Evolutionary conservation across 2,888 invertebrate genomes (phyloP).

Genomic region (Eupithecia pulchellata): DNA sequence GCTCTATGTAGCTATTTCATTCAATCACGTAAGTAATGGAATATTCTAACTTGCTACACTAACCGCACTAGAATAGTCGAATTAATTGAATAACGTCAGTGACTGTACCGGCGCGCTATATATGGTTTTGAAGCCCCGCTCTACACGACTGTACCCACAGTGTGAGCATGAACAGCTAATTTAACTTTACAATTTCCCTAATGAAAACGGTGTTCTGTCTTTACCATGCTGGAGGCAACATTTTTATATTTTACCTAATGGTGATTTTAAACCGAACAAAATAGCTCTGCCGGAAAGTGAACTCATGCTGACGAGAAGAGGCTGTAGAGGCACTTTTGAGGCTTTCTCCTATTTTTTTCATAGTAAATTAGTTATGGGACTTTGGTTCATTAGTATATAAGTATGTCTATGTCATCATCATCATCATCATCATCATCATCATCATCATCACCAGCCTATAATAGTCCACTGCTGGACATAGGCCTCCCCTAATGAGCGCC

Average conservation of each 20-base stretch:
- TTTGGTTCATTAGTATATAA: too few species aligned
- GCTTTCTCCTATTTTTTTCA: too few species aligned
- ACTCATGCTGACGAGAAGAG: too few species aligned
- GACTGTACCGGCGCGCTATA: background rate
- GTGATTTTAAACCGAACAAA: too few species aligned
- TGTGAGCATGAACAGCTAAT: constrained; percentile 47
- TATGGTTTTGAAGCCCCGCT: background rate
- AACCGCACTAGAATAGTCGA: constrained; percentile 19
- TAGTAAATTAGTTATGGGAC: too few species aligned
- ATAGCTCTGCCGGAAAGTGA: too few species aligned
- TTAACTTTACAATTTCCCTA: constrained; percentile 55
- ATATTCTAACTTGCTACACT: constrained; percentile 20
- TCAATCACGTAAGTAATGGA: constrained; percentile 7
- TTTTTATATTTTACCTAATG: constrained; percentile 10
- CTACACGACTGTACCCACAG: constrained; percentile 24
- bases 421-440: too few species aligned
- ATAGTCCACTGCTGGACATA: too few species aligned
- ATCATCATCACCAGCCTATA: too few species aligned
- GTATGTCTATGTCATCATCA: too few species aligned
- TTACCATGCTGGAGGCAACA: constrained; percentile 42
- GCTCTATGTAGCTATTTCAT: background rate
- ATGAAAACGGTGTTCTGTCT: constrained; percentile 49
- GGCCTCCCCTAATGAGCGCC: too few species aligned
- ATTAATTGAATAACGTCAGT: constrained; percentile 10
- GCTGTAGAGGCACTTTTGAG: too few species aligned